phyloP scores from a whole-genome alignment of 2,113 vertebrate genomes.

The Piprites chloris region DNA sequence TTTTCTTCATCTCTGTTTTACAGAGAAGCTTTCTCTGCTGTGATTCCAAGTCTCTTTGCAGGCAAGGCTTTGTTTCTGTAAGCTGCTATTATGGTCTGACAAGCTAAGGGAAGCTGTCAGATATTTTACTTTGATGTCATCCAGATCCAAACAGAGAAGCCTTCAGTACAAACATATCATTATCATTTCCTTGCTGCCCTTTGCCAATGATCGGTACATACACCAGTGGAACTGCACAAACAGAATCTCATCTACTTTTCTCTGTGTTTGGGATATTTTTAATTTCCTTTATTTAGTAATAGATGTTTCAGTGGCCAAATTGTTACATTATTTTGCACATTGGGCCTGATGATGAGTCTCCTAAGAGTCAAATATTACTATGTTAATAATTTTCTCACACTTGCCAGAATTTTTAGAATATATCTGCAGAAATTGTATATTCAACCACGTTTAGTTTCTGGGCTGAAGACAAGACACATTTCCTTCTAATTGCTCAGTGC shows the following conservation, averaged over 20 bases:
- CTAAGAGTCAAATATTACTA: neutral
- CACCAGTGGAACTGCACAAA: neutral
- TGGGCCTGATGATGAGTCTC: neutral
- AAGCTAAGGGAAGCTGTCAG: slow-evolving; percentile 24
- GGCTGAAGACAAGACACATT: neutral
- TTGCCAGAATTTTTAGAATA: neutral
- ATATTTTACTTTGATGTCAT: slow-evolving; percentile 10
- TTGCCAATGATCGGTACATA: neutral
- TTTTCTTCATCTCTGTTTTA: neutral
- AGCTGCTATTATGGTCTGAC: neutral
- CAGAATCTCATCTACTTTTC: neutral
- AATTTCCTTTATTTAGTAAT: neutral
- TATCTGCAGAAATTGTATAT: neutral
- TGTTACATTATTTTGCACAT: neutral
- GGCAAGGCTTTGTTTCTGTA: neutral
- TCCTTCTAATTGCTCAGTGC: neutral
- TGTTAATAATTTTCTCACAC: neutral
- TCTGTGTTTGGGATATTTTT: neutral
- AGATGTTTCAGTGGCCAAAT: neutral
- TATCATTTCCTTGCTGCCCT: neutral
- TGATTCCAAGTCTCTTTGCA: neutral
- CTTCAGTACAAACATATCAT: neutral
- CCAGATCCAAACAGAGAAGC: neutral
- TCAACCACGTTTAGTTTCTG: neutral
- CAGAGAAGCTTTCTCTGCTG: neutral